Conservation (phyloP, 1,140 invertebrate genomes). For the Zophobas atratus region DNA sequence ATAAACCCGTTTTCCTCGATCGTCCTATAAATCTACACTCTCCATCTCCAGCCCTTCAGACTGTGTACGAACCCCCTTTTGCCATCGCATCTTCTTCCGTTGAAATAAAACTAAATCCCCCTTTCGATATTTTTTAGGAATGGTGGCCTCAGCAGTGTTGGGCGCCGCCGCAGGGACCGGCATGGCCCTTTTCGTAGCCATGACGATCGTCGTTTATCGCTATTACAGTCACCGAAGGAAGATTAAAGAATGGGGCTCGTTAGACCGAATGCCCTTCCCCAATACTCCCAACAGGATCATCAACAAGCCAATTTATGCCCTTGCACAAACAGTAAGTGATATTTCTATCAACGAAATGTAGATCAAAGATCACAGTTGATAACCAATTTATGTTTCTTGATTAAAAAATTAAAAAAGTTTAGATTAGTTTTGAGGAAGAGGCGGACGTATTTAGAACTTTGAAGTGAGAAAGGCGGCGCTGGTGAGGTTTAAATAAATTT, state of each 20-base stretch:
- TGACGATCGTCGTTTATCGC: slow-evolving; percentile 78
- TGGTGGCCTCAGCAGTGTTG: slow-evolving; percentile 76
- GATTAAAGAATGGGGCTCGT: slow-evolving; percentile 72
- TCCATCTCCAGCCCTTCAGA: too few relatives aligned
- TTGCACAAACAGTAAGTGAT: slow-evolving; percentile 60
- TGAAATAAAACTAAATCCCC: slow-evolving; percentile 4
- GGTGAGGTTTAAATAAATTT: too few relatives aligned
- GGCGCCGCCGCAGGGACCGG: slow-evolving; percentile 78
- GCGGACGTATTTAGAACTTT: too few relatives aligned
- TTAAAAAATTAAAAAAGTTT: slow-evolving; percentile 28
- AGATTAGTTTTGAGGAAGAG: not conserved
- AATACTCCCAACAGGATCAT: slow-evolving; percentile 49
- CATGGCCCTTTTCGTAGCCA: slow-evolving; percentile 74
- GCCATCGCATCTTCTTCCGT: slow-evolving; percentile 3
- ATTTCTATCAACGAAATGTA: not conserved
- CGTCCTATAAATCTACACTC: too few relatives aligned
- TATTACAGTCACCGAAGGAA: slow-evolving; percentile 73
- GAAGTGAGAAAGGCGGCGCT: too few relatives aligned
- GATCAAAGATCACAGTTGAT: slow-evolving; percentile 4
- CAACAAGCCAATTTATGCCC: slow-evolving; percentile 57
- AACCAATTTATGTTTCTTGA: slow-evolving; percentile 9
- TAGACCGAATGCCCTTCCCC: slow-evolving; percentile 70
- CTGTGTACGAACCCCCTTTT: too few relatives aligned
- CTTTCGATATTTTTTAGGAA: slow-evolving; percentile 54
- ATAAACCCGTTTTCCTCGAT: too few relatives aligned